phyloP scores from a whole-genome alignment of 2,888 invertebrate species.

The Tachina fera region DNA sequence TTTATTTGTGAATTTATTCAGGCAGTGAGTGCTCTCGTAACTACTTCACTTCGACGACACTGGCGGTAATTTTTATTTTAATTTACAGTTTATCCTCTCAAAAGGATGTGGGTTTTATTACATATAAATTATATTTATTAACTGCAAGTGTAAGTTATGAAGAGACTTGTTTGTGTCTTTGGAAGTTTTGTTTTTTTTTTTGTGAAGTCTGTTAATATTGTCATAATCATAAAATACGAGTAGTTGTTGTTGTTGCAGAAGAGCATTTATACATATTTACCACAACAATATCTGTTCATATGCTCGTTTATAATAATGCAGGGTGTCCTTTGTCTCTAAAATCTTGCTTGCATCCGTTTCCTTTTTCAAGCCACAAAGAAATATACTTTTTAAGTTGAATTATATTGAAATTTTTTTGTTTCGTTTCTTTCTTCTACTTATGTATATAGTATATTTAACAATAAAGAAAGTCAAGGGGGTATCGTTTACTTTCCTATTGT shows the following conservation, averaged over 20 bases:
- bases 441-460: neutral
- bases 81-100: conserved; percentile 44
- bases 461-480: conserved; percentile 44
- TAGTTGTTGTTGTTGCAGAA: conserved; percentile 9
- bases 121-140: conserved; percentile 32
- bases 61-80: conserved; percentile 38
- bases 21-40: no score
- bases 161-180: conserved; percentile 15
- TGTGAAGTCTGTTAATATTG: conserved; percentile 48
- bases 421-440: neutral
- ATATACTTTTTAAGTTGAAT: conserved; percentile 11
- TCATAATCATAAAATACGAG: conserved; percentile 59
- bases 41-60: neutral
- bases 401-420: neutral
- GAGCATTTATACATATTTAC: conserved; percentile 27
- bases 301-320: conserved; percentile 47
- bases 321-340: conserved; percentile 57
- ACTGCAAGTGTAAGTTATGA: conserved; percentile 44
- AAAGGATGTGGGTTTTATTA: conserved; percentile 53
- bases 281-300: conserved; percentile 54
- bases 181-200: neutral
- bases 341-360: conserved; percentile 66
- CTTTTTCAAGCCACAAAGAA: conserved; percentile 50
- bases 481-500: conserved; percentile 32
- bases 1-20: no score